These are phyloP conservation scores for Sciurus carolinensis DNA, from an alignment of 2,797 vertebrate genomes.

Conservation along the genomic window DNA sequence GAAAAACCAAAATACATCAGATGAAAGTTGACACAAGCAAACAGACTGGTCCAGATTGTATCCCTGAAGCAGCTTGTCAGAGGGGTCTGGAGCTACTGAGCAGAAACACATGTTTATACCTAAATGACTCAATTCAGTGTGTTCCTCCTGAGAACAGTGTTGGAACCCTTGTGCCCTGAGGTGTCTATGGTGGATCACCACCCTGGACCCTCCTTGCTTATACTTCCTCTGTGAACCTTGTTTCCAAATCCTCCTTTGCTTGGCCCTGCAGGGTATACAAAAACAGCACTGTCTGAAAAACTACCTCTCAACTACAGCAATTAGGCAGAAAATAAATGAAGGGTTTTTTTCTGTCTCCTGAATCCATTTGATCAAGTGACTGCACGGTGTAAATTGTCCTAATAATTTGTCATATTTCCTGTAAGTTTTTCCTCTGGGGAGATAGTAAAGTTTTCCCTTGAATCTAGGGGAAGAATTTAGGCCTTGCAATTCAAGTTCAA, in stretches of 20 bases:
- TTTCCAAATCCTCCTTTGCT: background rate
- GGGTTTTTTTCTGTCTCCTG: background rate
- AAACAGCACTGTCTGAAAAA: background rate
- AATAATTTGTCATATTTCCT: background rate
- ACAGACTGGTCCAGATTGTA: background rate
- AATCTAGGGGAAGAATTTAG: background rate
- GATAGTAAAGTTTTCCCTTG: background rate
- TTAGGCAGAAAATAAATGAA: background rate
- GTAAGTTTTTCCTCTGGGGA: background rate
- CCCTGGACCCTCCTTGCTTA: background rate
- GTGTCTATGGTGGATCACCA: background rate
- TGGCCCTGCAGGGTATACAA: background rate
- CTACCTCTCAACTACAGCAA: background rate
- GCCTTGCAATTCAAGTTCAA: background rate
- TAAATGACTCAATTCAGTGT: background rate
- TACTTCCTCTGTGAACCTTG: background rate
- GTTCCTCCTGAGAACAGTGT: background rate
- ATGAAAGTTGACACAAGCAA: background rate
- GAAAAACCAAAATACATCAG: conserved; percentile 29
- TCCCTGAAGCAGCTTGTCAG: background rate
- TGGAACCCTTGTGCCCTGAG: background rate
- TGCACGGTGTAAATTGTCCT: background rate
- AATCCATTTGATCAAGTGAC: background rate
- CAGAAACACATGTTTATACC: conserved; percentile 38
- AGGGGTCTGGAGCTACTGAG: background rate